Evolutionary conservation across 2,797 vertebrate species (phyloP).

Genomic region (Cheirogaleus major): DNA sequence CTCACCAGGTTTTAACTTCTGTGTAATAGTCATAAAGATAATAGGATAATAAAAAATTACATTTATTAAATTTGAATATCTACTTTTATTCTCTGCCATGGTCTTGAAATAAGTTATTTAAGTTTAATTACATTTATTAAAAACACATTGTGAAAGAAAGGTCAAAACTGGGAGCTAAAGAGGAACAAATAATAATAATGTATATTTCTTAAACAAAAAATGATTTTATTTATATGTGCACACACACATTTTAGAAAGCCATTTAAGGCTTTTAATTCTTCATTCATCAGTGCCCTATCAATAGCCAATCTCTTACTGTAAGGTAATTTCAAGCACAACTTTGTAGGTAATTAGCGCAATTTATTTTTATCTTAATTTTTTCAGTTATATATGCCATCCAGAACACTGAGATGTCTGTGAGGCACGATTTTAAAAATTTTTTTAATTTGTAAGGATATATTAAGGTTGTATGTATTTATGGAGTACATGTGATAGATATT

Average conservation of each 20-base stretch:
- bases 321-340: background rate
- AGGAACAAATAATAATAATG: background rate
- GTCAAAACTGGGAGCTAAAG: background rate
- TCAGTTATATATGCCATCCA: background rate
- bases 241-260: background rate
- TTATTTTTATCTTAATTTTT: background rate
- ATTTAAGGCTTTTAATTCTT: background rate
- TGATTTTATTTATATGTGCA: background rate
- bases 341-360: background rate
- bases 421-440: no score
- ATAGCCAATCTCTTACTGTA: background rate
- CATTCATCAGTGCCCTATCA: background rate
- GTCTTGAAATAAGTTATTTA: background rate
- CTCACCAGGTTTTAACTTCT: background rate
- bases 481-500: background rate
- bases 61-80: background rate
- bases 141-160: background rate
- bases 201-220: background rate
- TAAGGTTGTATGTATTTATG: background rate
- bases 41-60: background rate
- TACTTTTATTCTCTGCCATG: background rate
- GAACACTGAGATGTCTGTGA: background rate
- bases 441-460: background rate
- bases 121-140: background rate
- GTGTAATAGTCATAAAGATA: background rate